Base-by-base conservation (phyloP, 2,113 vertebrate species). In the Eulemur macaco region DNA sequence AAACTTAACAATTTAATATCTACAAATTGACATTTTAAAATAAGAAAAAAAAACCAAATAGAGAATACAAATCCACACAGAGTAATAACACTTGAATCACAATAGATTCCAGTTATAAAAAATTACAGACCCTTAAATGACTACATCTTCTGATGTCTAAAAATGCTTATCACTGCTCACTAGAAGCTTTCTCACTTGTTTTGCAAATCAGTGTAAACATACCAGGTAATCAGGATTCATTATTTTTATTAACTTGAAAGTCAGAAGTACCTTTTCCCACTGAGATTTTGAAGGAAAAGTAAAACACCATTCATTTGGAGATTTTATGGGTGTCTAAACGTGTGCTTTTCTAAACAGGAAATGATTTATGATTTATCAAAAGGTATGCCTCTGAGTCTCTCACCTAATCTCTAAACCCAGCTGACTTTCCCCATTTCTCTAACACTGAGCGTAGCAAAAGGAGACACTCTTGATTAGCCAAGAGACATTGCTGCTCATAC, bases 391-490 rank as follows among this genome's bases (percentile, higher is more conserved):
- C 45, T 60, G 66, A 83, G 66, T 71, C 31, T 94, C 69, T 87
- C 54, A 95, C 82, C 66, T 96, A 96, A 96, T 97, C 86, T 96
- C 54, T 82, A 96, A 85, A 89, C 25, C 60, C 89, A 97, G 92
- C 64, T 94, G 94, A 96, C 88, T 93, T 80, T 95, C 63, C 50
- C 68, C 82, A 93, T 89, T 97, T 89, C 83, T 96, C 74, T 69
- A 91, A 68, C 52, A 89, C 31, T 18, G 56, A 91, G 69, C 6
- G 1, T 20, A 89, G 96, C 76, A 34, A 96, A 92, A 90, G 47
- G 91, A 93, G 86, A 91, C 1, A 4, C 64, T 89, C 86, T 95
- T 96, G 88, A 96, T 89, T 92, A 96, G 74, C 47, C 89, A 94
- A 96, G 86, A 93, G 91, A 89, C 58, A 82, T 25, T 73, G 69